Evolutionary conservation across 2,113 vertebrate species (phyloP).

Genomic region (Muntiacus muntjak): DNA sequence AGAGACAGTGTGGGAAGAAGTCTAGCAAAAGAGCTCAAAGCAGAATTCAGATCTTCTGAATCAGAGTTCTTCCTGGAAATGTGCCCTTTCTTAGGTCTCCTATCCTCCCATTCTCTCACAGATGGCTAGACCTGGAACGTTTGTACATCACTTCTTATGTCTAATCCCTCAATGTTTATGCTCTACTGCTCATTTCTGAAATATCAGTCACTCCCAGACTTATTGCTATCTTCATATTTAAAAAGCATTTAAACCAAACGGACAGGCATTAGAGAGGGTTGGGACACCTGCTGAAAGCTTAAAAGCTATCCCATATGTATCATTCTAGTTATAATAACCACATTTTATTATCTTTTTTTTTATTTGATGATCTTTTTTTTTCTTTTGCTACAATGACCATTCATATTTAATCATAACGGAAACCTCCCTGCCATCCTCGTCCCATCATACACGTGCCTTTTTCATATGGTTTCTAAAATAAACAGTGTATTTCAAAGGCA

Average conservation of each 20-base stretch:
- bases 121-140: neutral
- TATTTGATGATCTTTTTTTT: neutral
- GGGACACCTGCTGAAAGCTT: conserved; percentile 9
- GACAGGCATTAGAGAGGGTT: neutral
- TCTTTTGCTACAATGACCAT: neutral
- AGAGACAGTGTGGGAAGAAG: neutral
- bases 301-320: neutral
- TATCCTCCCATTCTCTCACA: neutral
- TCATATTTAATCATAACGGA: conserved; percentile 15
- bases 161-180: neutral
- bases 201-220: neutral
- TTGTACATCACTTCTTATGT: neutral
- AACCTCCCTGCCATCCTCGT: neutral
- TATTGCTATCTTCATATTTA: neutral
- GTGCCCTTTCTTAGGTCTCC: neutral
- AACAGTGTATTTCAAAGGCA: conserved; percentile 55
- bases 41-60: neutral
- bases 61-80: neutral
- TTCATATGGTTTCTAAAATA: conserved; percentile 59
- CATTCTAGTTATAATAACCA: neutral
- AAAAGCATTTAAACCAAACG: conserved; percentile 3
- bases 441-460: neutral
- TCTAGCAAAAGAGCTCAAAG: neutral
- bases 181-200: neutral
- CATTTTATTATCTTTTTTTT: neutral